Conservation (phyloP, 2,888 invertebrate genomes). For the Dryococelus australis region DNA sequence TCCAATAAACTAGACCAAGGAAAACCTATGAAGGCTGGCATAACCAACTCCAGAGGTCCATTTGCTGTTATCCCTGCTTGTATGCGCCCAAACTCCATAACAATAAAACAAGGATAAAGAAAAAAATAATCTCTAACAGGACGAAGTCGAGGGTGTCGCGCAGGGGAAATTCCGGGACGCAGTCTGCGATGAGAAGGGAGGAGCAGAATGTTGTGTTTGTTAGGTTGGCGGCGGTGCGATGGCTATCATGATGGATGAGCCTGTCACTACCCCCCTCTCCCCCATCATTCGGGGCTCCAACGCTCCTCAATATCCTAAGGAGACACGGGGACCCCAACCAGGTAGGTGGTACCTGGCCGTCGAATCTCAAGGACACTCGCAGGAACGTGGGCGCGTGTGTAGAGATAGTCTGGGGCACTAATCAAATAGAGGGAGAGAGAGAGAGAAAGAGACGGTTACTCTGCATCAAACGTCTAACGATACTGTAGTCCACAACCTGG, state of each 20-base stretch:
- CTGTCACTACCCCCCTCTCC: neutral
- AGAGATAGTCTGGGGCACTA: neutral
- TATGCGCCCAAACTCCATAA: no score
- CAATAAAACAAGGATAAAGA: no score
- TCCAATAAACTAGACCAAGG: no score
- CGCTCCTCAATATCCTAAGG: neutral
- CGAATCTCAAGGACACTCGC: neutral
- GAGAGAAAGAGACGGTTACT: neutral
- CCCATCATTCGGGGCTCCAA: neutral
- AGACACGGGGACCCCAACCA: neutral
- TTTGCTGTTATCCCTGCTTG: no score
- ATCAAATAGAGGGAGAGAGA: neutral
- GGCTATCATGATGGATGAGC: conserved; percentile 16
- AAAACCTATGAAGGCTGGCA: no score
- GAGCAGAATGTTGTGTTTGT: conserved; percentile 16
- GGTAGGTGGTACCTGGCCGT: neutral
- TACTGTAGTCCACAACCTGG: neutral
- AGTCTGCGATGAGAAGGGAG: neutral
- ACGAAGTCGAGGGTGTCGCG: no score
- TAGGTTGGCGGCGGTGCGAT: conserved; percentile 7
- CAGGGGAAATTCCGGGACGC: no score
- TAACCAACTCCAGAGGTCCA: no score
- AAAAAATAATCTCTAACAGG: no score
- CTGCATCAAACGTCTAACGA: conserved; percentile 7
- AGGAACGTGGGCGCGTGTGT: no score